Percentiles rank a stretch among this genome's conserved stretches.
Evolutionary conservation across 1,140 invertebrate genomes (phyloP).

Genomic region (Dryas iulia): DNA sequence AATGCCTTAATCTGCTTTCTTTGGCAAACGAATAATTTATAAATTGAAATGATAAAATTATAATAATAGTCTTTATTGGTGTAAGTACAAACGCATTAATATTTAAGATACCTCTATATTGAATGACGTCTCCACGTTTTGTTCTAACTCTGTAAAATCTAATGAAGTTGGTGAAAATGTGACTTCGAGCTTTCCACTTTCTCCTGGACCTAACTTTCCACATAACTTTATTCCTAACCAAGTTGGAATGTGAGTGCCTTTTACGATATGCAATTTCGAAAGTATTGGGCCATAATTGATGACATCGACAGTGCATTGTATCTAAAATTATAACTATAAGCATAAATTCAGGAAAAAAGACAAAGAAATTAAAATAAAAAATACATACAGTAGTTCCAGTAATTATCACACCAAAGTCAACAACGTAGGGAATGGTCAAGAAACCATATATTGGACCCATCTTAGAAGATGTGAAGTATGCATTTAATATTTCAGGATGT

Average conservation of each 20-base stretch:
- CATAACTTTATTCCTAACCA: conserved; percentile 62
- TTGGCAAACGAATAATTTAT: too few species aligned
- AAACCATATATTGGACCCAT: conserved; percentile 61
- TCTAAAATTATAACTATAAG: conserved; percentile 36
- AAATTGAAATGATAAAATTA: too few species aligned
- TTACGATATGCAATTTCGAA: conserved; percentile 59
- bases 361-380: not conserved
- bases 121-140: conserved; percentile 57
- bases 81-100: too few species aligned
- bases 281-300: conserved; percentile 68
- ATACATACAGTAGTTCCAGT: conserved; percentile 58
- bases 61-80: too few species aligned
- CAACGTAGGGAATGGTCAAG: conserved; percentile 56
- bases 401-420: conserved; percentile 70
- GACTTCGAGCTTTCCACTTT: conserved; percentile 61
- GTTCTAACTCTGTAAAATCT: conserved; percentile 61
- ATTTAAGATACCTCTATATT: conserved; percentile 67
- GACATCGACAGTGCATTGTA: conserved; percentile 61
- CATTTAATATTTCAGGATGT: conserved; percentile 52
- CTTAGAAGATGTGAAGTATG: conserved; percentile 41
- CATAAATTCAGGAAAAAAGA: not conserved
- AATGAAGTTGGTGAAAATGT: conserved; percentile 53
- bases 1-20: too few species aligned
- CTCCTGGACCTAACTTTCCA: conserved; percentile 61
- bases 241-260: conserved; percentile 46